Evolutionary conservation across 2,797 vertebrate species (phyloP).

Genomic region (Sphenodon punctatus): DNA sequence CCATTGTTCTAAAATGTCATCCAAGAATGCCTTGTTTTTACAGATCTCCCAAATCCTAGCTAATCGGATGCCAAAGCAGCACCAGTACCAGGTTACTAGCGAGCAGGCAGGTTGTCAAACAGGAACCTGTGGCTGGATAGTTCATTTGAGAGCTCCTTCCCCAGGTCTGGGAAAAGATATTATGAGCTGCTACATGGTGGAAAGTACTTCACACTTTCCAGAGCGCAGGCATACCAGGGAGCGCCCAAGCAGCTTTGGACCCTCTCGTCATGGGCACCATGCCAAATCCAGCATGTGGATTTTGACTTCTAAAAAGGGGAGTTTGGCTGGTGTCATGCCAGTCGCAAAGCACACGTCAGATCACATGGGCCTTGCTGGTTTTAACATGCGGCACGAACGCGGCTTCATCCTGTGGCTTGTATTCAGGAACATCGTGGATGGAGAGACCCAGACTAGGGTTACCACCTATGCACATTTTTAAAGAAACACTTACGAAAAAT

Average conservation of each 20-base stretch:
- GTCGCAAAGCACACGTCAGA: accelerated
- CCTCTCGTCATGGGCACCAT: background rate
- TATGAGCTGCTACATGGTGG: background rate
- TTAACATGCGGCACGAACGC: background rate
- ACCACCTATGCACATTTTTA: too few relatives aligned
- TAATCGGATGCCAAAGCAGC: too few relatives aligned
- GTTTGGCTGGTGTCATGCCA: background rate
- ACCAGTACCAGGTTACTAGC: too few relatives aligned
- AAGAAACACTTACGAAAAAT: too few relatives aligned
- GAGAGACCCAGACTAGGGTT: background rate
- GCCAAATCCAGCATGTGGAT: background rate
- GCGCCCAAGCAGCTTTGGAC: background rate
- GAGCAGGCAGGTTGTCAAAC: background rate
- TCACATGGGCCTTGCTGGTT: background rate
- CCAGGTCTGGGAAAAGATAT: background rate
- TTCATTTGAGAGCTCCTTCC: background rate
- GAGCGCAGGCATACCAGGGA: background rate
- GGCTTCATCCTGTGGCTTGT: background rate
- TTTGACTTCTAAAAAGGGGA: background rate
- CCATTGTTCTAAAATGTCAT: too few relatives aligned
- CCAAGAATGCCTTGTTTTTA: too few relatives aligned
- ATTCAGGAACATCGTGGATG: background rate
- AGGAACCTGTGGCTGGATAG: background rate
- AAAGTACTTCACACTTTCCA: background rate
- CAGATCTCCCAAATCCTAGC: too few relatives aligned